Conservation (phyloP, 2,113 vertebrate genomes). For the Ceuthmochares aereus region DNA sequence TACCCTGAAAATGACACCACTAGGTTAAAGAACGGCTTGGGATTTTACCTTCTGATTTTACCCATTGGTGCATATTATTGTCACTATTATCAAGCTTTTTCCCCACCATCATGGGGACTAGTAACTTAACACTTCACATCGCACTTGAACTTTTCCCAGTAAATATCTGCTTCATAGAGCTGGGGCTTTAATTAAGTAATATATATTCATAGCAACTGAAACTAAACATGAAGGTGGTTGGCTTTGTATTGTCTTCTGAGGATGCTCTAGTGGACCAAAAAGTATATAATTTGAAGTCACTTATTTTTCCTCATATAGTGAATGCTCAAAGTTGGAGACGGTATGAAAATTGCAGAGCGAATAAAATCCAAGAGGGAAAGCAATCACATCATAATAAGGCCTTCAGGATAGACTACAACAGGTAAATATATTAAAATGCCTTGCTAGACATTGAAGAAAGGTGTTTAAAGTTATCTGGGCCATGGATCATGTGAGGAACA, state of each 20-base stretch:
- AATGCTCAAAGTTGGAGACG: not conserved
- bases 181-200: not conserved
- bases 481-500: rapidly evolving
- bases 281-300: not conserved
- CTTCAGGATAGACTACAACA: not conserved
- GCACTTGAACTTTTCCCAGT: not conserved
- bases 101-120: not conserved
- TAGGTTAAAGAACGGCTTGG: not conserved
- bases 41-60: not conserved
- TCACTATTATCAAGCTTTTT: not conserved
- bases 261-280: not conserved
- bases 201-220: not conserved
- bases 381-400: not conserved
- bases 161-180: not conserved
- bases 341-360: not conserved
- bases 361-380: not conserved
- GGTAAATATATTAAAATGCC: not conserved
- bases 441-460: not conserved
- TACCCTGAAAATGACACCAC: not conserved
- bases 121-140: not conserved
- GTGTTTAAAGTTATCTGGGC: not conserved
- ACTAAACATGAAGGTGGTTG: not conserved
- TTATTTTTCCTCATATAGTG: not conserved
- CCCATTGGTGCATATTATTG: not conserved
- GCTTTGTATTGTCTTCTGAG: not conserved